phyloP scores from a whole-genome alignment of 2,888 invertebrate species.

The Torymus auratus region DNA sequence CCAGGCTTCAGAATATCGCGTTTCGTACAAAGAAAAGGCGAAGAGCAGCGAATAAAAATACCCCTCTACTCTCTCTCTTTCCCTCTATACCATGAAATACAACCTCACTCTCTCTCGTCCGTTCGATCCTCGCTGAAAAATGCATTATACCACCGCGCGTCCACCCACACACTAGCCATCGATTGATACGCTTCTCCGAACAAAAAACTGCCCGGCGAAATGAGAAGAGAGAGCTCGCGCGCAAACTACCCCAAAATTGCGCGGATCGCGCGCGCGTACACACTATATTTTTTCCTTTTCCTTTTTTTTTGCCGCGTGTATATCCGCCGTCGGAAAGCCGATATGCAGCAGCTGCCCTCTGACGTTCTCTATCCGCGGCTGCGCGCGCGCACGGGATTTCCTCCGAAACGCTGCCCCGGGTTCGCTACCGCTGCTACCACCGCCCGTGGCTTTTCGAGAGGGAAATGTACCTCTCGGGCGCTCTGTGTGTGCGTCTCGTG shows the following conservation, averaged over 20 bases:
- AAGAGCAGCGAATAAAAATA: too few relatives aligned
- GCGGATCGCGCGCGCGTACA: too few relatives aligned
- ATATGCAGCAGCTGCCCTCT: constrained; percentile 5
- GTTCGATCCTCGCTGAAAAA: neutral
- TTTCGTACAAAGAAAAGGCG: too few relatives aligned
- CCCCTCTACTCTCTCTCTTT: too few relatives aligned
- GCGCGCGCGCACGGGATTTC: constrained; percentile 21
- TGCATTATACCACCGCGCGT: constrained; percentile 4
- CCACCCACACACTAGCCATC: neutral
- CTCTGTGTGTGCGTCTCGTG: neutral
- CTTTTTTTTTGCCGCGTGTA: constrained; percentile 5
- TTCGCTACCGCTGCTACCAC: too few relatives aligned
- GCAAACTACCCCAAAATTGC: neutral
- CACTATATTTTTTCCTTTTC: neutral
- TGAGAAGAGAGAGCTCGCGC: neutral
- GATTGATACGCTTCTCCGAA: constrained; percentile 17
- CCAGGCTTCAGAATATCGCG: too few relatives aligned
- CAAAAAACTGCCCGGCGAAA: neutral
- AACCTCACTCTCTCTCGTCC: neutral
- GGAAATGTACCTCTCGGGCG: constrained; percentile 46
- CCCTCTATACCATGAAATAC: too few relatives aligned
- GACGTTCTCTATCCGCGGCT: neutral
- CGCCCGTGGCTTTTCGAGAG: constrained; percentile 42
- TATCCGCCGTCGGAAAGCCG: neutral
- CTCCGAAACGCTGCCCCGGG: constrained; percentile 9